Evolutionary conservation across 2,797 vertebrate genomes (phyloP).

Genomic region (Falco naumanni): DNA sequence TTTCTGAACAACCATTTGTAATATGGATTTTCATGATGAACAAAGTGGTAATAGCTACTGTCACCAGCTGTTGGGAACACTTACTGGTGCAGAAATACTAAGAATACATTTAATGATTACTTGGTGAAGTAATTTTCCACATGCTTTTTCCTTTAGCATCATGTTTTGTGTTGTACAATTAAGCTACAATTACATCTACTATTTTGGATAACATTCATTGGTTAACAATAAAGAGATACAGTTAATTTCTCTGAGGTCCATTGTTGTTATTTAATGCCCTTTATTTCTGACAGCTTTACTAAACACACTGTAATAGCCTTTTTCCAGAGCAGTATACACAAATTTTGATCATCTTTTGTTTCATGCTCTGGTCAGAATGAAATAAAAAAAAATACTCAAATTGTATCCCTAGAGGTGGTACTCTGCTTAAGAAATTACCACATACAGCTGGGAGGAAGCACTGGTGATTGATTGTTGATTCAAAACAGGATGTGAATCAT

Average conservation of each 20-base stretch:
- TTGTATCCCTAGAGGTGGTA: neutral
- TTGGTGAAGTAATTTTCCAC: conserved; percentile 72
- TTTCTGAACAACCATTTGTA: conserved; percentile 71
- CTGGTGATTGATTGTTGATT: conserved; percentile 28
- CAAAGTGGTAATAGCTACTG: conserved; percentile 70
- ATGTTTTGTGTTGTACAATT: conserved; percentile 84
- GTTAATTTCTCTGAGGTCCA: conserved; percentile 78
- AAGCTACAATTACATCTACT: conserved; percentile 80
- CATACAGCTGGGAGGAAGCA: neutral
- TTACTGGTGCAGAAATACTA: conserved; percentile 72
- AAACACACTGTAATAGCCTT: neutral
- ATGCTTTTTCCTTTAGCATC: conserved; percentile 74
- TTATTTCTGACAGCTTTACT: conserved; percentile 35
- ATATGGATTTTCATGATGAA: conserved; percentile 69
- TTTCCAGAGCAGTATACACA: neutral
- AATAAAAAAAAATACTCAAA: neutral
- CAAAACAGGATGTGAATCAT: conserved; percentile 48
- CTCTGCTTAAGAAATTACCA: neutral
- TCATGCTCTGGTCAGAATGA: neutral
- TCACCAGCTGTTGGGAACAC: conserved; percentile 68
- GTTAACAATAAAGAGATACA: conserved; percentile 88
- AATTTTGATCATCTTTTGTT: conserved; percentile 1
- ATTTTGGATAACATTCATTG: conserved; percentile 85
- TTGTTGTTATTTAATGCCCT: conserved; percentile 78
- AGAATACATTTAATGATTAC: conserved; percentile 62